phyloP scores from a whole-genome alignment of 2,888 invertebrate genomes.

The Aphrophora alni region DNA sequence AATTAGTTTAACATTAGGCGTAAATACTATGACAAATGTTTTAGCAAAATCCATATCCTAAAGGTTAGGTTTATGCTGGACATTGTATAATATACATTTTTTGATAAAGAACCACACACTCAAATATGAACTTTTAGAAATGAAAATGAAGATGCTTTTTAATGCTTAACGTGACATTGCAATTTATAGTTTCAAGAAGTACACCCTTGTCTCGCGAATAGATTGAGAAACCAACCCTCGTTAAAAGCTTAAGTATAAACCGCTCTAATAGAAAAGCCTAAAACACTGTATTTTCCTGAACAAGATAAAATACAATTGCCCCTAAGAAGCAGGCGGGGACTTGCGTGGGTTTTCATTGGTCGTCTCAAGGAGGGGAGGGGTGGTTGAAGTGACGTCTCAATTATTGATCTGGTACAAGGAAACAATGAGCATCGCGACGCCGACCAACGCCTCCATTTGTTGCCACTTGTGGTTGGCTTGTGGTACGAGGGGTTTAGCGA shows the following conservation, averaged over 20 bases:
- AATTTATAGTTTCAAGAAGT: too few relatives aligned
- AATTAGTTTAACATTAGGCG: too few relatives aligned
- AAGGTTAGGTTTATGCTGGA: too few relatives aligned
- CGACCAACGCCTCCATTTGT: not conserved
- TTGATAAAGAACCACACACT: too few relatives aligned
- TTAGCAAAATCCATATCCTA: too few relatives aligned
- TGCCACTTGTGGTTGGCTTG: not conserved
- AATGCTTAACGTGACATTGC: too few relatives aligned
- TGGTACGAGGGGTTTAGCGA: too few relatives aligned
- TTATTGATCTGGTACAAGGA: not conserved
- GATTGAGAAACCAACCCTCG: not conserved
- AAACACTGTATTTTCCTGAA: not conserved
- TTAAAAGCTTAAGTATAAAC: not conserved
- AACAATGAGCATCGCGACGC: not conserved
- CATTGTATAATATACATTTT: too few relatives aligned
- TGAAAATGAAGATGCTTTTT: too few relatives aligned
- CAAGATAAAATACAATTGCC: not conserved
- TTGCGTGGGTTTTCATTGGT: not conserved
- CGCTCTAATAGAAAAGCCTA: not conserved
- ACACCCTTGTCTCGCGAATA: not conserved
- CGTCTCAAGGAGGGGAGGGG: not conserved
- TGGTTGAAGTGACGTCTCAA: not conserved
- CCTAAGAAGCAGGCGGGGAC: not conserved
- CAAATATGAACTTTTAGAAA: too few relatives aligned
- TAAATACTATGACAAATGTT: too few relatives aligned